A percentile compares a stretch with the other conserved stretches of the same genome.
Evolutionary conservation across 2,888 invertebrate genomes (phyloP).

Genomic region (Melitaea athalia): DNA sequence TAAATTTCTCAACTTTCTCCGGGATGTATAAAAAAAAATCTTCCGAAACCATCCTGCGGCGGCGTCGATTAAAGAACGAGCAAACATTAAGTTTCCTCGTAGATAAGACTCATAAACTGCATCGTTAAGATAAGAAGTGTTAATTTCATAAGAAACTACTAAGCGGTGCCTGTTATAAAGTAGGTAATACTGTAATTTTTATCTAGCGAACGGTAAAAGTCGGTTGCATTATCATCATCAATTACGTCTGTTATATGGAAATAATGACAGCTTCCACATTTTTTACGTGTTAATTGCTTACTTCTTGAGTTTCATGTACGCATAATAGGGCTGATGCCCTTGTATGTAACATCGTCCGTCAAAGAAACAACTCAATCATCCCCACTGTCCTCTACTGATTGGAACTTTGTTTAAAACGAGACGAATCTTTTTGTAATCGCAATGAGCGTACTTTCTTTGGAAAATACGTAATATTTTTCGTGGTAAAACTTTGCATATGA

Average conservation of each 20-base stretch:
- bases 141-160: constrained; percentile 66
- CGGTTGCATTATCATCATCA: constrained; percentile 38
- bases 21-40: constrained; percentile 18
- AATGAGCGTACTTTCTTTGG: no score
- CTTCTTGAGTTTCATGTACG: neutral
- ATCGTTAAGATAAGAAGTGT: constrained; percentile 66
- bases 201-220: constrained; percentile 39
- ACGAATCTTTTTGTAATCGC: no score
- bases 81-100: constrained; percentile 65
- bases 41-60: constrained; percentile 27
- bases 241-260: constrained; percentile 27
- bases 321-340: neutral
- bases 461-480: no score
- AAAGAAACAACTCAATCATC: neutral
- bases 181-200: constrained; percentile 47
- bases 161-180: constrained; percentile 55
- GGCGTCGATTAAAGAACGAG: constrained; percentile 50
- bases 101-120: constrained; percentile 62
- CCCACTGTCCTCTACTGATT: no score
- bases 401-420: no score
- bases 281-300: neutral
- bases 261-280: constrained; percentile 3
- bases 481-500: no score
- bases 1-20: constrained; percentile 23
- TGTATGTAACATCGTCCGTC: constrained; percentile 1